These are phyloP conservation scores for Tychaedon coryphoeus DNA, from an alignment of 2,113 vertebrate species.

Conservation along the genomic window DNA sequence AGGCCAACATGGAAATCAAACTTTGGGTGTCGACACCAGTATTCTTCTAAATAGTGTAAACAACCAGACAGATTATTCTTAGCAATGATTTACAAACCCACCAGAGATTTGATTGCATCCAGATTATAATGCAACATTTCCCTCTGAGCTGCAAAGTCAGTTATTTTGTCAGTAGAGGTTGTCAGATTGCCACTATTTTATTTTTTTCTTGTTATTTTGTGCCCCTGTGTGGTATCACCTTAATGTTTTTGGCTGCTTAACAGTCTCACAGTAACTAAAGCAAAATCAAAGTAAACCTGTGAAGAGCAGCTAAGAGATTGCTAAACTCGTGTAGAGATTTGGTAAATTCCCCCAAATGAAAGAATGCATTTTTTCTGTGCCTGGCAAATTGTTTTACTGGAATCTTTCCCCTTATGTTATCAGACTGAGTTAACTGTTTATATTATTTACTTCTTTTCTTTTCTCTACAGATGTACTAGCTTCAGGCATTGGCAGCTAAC, in stretches of 20 bases:
- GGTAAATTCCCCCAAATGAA: background rate
- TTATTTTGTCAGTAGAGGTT: background rate
- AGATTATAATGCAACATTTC: conserved; percentile 5
- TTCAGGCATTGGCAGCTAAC: conserved; percentile 24
- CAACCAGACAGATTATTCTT: conserved; percentile 41
- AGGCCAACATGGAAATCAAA: conserved; percentile 1
- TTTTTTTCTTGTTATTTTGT: background rate
- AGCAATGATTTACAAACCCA: conserved; percentile 33
- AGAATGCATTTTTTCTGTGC: background rate
- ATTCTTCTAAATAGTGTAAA: conserved; percentile 33
- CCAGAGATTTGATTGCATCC: conserved; percentile 11
- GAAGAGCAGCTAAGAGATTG: background rate
- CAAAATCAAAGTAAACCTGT: background rate
- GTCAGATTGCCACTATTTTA: background rate
- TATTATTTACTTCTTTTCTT: background rate
- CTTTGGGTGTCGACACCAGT: background rate
- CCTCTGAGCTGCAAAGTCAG: background rate
- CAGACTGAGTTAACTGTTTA: background rate
- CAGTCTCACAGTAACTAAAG: background rate
- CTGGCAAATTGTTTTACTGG: background rate
- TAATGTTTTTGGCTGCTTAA: background rate
- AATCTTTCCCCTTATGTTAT: background rate
- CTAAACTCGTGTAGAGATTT: background rate
- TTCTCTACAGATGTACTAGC: background rate
- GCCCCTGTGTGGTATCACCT: background rate